These are phyloP conservation scores for Dermochelys coriacea DNA, from an alignment of 2,797 vertebrate genomes.

Conservation along the genomic window DNA sequence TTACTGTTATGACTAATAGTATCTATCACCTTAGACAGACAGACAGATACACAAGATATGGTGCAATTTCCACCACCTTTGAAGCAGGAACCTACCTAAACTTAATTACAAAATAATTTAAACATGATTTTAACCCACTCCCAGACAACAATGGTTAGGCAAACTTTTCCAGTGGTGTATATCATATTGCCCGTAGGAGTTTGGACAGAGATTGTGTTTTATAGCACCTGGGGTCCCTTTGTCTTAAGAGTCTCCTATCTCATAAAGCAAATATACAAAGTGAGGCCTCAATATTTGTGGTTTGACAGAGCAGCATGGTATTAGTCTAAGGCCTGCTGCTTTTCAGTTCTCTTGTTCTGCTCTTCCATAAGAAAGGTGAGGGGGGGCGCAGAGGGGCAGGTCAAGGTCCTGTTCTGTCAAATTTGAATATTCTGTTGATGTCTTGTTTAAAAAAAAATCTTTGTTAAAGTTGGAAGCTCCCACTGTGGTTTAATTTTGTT, in stretches of 20 bases:
- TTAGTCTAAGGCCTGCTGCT: background rate
- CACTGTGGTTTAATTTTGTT: background rate
- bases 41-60: background rate
- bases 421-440: accelerated
- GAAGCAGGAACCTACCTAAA: accelerated
- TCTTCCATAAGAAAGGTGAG: background rate
- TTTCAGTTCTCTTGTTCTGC: background rate
- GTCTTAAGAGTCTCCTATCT: background rate
- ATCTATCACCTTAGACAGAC: background rate
- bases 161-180: background rate
- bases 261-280: background rate
- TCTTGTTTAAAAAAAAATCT: background rate
- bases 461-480: background rate
- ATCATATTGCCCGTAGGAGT: background rate
- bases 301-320: background rate
- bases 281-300: accelerated
- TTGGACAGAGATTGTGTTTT: background rate
- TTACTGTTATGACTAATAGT: background rate
- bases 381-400: background rate
- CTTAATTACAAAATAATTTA: background rate
- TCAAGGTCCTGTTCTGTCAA: accelerated
- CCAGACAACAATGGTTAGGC: background rate
- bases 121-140: background rate
- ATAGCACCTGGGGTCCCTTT: background rate
- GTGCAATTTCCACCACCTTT: background rate